phyloP scores from a whole-genome alignment of 1,140 invertebrate genomes.

The Watersipora subatra region DNA sequence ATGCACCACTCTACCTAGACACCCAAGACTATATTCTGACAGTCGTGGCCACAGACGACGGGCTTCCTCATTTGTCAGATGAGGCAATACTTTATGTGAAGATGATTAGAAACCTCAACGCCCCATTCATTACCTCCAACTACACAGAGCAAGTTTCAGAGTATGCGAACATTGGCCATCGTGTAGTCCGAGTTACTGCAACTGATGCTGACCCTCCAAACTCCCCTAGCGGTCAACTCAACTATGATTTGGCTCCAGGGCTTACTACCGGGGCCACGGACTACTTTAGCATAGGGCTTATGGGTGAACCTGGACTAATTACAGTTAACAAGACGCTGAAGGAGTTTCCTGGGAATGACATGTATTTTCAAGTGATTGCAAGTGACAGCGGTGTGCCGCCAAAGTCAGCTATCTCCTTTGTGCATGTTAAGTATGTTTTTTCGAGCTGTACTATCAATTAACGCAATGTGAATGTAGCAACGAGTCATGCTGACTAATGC shows the following conservation, averaged over 20 bases:
- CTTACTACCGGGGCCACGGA: not conserved
- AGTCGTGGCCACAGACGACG: not conserved
- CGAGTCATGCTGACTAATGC: too few relatives aligned
- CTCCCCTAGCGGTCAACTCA: not conserved
- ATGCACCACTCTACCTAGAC: not conserved
- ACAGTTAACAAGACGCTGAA: not conserved
- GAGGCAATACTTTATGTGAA: not conserved
- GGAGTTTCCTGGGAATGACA: not conserved
- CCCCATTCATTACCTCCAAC: not conserved
- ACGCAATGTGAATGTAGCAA: too few relatives aligned
- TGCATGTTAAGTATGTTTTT: too few relatives aligned
- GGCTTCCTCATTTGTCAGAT: not conserved
- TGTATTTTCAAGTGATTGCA: not conserved
- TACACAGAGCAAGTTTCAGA: not conserved
- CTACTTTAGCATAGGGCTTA: not conserved
- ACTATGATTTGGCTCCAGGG: not conserved
- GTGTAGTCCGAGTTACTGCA: not conserved
- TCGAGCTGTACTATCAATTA: too few relatives aligned
- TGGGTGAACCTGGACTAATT: not conserved
- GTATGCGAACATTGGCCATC: not conserved
- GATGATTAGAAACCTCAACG: not conserved
- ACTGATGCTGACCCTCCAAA: not conserved
- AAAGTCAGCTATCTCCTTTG: not conserved
- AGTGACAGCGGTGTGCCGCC: not conserved
- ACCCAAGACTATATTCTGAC: not conserved